Evolutionary conservation across 1,140 invertebrate species (phyloP).

Genomic region (Trichogramma pretiosum): DNA sequence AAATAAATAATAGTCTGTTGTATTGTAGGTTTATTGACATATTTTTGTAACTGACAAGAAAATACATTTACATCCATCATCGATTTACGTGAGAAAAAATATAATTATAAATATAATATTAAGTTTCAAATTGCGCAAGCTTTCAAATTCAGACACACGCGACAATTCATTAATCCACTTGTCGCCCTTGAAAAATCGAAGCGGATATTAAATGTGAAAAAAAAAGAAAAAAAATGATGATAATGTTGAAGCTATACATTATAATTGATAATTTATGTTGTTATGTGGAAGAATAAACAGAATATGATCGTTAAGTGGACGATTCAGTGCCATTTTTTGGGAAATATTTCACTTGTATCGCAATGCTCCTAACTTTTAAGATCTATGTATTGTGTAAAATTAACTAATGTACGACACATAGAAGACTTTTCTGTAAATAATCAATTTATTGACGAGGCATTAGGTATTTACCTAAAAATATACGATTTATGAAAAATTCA

Average conservation of each 20-base stretch:
- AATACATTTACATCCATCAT: conserved; percentile 12
- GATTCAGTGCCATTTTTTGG: conserved; percentile 35
- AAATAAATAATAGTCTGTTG: too few species aligned
- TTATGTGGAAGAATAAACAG: conserved; percentile 18
- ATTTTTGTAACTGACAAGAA: conserved; percentile 11
- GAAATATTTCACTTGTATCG: conserved; percentile 29
- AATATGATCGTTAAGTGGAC: conserved; percentile 6
- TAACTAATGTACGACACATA: conserved; percentile 42
- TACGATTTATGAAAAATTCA: conserved; percentile 16
- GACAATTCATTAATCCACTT: conserved; percentile 15
- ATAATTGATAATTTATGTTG: conserved; percentile 24
- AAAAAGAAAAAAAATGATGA: conserved; percentile 7
- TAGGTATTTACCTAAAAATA: conserved; percentile 40
- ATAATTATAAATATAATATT: conserved; percentile 7
- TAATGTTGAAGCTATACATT: conserved; percentile 20
- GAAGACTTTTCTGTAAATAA: conserved; percentile 43
- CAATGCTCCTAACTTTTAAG: conserved; percentile 37
- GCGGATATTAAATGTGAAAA: conserved; percentile 11
- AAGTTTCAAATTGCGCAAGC: conserved; percentile 9
- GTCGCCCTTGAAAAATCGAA: too few species aligned
- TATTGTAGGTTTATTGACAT: too few species aligned
- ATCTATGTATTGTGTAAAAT: conserved; percentile 46
- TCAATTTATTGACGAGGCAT: conserved; percentile 42
- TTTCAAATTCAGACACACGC: too few species aligned
- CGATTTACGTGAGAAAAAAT: too few species aligned